Conservation (phyloP, 2,888 invertebrate species). For the Girardia tigrina region DNA sequence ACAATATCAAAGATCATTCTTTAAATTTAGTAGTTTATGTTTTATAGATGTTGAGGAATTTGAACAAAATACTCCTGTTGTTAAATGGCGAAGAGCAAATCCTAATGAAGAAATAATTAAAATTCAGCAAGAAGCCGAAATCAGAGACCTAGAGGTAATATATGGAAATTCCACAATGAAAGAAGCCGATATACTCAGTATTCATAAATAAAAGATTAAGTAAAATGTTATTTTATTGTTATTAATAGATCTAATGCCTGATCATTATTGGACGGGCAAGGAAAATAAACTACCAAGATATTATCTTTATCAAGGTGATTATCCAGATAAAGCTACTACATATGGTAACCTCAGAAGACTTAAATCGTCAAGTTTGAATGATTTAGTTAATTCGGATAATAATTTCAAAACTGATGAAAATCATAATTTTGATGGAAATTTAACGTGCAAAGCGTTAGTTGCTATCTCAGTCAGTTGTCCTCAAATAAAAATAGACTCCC, state of each 20-base stretch:
- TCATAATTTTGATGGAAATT: not conserved
- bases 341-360: not conserved
- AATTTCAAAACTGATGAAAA: not conserved
- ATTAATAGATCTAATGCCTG: not conserved
- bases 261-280: slow-evolving; percentile 12
- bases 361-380: not conserved
- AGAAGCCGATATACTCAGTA: slow-evolving; percentile 3
- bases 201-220: not conserved
- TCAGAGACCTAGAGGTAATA: not conserved
- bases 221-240: not conserved
- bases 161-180: not conserved
- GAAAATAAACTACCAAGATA: slow-evolving; percentile 5
- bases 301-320: not conserved
- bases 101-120: not conserved
- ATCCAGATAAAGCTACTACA: not conserved
- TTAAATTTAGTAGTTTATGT: too few relatives aligned
- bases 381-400: not conserved
- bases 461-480: not conserved
- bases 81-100: not conserved
- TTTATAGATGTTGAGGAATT: not conserved
- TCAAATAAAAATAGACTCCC: not conserved
- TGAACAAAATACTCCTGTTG: not conserved
- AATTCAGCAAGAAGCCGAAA: slow-evolving; percentile 20
- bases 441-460: not conserved
- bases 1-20: too few relatives aligned